A percentile compares a stretch with the other conserved stretches of the same genome.
Conservation (phyloP, 2,113 vertebrate species). For the Charadrius vociferus region DNA sequence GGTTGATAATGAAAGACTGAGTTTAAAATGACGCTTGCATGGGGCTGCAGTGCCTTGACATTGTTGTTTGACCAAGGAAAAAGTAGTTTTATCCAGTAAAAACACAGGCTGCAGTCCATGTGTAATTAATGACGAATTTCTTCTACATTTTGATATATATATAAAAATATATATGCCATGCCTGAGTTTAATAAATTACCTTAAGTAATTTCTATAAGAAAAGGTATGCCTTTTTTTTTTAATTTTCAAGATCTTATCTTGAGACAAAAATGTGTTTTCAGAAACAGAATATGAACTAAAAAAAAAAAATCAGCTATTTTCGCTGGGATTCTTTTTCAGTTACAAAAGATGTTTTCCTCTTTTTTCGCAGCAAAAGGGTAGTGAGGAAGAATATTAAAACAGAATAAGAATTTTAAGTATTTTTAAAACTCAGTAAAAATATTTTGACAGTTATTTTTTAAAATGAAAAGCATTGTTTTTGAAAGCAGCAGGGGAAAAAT, state of each 20-base stretch:
- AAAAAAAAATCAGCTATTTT: not conserved
- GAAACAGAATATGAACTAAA: not conserved
- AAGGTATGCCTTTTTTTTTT: not conserved
- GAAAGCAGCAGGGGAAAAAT: not conserved
- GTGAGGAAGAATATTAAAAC: not conserved
- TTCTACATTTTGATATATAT: not conserved
- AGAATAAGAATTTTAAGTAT: not conserved
- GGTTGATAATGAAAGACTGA: not conserved
- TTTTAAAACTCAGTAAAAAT: not conserved
- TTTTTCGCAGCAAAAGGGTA: not conserved
- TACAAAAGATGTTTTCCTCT: not conserved
- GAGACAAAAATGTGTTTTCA: not conserved
- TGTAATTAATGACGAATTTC: not conserved
- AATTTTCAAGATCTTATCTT: not conserved
- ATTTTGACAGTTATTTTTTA: not conserved
- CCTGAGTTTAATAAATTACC: not conserved
- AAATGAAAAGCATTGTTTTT: not conserved
- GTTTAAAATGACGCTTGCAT: not conserved
- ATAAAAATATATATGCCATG: not conserved
- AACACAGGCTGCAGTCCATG: not conserved
- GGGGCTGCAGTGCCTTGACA: not conserved
- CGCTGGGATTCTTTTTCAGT: not conserved
- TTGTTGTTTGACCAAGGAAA: not conserved
- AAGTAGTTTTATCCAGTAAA: not conserved
- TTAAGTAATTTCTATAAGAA: not conserved